These are phyloP conservation scores for Leptopilina drosophilae DNA, from an alignment of 2,888 invertebrate species.

Conservation along the genomic window DNA sequence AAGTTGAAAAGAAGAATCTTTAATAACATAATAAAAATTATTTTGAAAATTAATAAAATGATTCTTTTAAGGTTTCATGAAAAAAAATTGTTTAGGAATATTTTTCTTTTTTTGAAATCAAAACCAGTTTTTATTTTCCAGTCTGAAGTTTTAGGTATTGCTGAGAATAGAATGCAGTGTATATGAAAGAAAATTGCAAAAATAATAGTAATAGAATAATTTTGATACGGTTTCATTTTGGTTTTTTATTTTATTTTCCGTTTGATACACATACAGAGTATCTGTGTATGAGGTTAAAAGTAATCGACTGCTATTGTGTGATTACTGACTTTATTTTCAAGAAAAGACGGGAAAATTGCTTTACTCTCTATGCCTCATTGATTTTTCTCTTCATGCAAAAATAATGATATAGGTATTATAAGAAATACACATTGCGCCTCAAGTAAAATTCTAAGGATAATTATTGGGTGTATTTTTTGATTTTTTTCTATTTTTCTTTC, in stretches of 20 bases:
- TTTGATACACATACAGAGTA: too few relatives aligned
- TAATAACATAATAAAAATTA: too few relatives aligned
- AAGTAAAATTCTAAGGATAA: conserved; percentile 25
- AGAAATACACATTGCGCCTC: conserved; percentile 4
- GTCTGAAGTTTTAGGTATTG: too few relatives aligned
- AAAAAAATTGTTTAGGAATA: too few relatives aligned
- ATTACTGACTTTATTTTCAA: conserved; percentile 35
- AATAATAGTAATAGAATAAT: neutral
- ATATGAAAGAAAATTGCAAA: neutral
- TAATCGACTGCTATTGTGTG: conserved; percentile 23
- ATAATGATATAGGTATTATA: conserved; percentile 34
- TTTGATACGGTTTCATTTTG: conserved; percentile 4
- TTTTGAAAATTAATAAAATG: too few relatives aligned
- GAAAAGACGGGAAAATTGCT: conserved; percentile 22
- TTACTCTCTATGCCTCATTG: conserved; percentile 18
- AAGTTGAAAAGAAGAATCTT: too few relatives aligned
- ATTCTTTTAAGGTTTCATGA: too few relatives aligned
- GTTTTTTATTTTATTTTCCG: too few relatives aligned
- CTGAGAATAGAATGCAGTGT: too few relatives aligned
- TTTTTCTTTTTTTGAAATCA: too few relatives aligned
- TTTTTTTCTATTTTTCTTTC: neutral
- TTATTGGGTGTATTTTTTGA: neutral
- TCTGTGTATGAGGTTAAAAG: neutral
- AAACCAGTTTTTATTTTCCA: too few relatives aligned
- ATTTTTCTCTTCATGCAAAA: neutral